Evolutionary conservation across 2,888 invertebrate species (phyloP).

Genomic region (Erpobdella octoculata): DNA sequence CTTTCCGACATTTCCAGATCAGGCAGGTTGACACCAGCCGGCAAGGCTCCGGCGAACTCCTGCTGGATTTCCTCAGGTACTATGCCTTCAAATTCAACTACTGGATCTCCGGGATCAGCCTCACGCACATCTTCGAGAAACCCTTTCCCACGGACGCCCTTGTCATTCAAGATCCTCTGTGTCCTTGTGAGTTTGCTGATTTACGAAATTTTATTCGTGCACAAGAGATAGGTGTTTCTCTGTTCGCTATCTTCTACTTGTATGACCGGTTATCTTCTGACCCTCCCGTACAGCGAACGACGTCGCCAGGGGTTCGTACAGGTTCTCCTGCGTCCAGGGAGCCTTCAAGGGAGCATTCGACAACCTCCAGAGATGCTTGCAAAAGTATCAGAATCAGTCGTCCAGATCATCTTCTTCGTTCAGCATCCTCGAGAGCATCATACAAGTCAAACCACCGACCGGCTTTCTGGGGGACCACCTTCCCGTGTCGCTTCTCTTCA

Average conservation of each 20-base stretch:
- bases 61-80: conserved; percentile 21
- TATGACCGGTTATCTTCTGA: background rate
- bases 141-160: conserved; percentile 20
- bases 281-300: conserved; percentile 19
- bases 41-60: conserved; percentile 5
- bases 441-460: background rate
- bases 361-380: background rate
- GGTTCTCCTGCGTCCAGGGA: conserved; percentile 23
- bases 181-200: conserved; percentile 19
- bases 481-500: too few species aligned
- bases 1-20: too few species aligned
- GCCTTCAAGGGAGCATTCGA: conserved; percentile 22
- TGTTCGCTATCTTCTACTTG: background rate
- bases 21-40: background rate
- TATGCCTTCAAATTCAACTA: conserved; percentile 25
- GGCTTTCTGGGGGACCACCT: background rate
- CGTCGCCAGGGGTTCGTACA: conserved; percentile 30
- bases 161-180: conserved; percentile 28
- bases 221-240: background rate
- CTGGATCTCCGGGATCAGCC: conserved; percentile 14
- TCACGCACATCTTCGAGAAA: background rate
- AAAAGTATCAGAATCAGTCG: background rate
- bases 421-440: conserved; percentile 12
- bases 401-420: background rate
- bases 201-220: background rate